A percentile compares a stretch with the other conserved stretches of the same genome.
phyloP scores from a whole-genome alignment of 2,113 vertebrate genomes.

The Pholis gunnellus region DNA sequence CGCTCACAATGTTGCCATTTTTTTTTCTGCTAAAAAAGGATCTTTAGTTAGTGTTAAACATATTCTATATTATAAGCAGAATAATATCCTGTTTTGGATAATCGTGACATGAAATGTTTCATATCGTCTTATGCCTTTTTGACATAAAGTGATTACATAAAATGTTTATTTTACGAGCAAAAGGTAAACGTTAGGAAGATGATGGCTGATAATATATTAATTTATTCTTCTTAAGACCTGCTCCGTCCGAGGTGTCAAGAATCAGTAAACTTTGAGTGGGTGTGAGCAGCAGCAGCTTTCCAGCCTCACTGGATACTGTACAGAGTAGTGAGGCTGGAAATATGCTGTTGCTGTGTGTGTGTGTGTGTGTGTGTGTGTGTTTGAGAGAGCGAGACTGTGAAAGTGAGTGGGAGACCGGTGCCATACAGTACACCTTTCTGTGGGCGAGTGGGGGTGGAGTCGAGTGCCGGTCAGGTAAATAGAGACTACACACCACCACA shows the following conservation, averaged over 20 bases:
- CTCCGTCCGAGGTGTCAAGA: constrained; percentile 40
- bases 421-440: constrained; percentile 68
- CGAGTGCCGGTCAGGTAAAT: constrained; percentile 67
- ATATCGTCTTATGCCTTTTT: neutral
- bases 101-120: neutral
- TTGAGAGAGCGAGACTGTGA: constrained; percentile 17
- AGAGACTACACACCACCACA: constrained; percentile 64
- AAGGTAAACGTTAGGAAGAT: neutral
- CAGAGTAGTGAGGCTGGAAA: neutral
- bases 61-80: neutral
- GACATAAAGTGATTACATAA: neutral
- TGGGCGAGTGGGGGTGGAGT: constrained; percentile 71
- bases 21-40: neutral
- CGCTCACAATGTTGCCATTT: neutral
- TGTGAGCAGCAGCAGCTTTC: constrained; percentile 9
- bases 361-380: constrained; percentile 2
- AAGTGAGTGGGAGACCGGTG: constrained; percentile 69
- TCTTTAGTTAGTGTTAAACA: neutral
- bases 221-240: neutral
- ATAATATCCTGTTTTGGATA: neutral
- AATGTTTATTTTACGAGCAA: neutral
- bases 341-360: neutral
- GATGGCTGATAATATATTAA: neutral
- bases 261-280: constrained; percentile 39
- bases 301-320: neutral